A percentile compares a stretch with the other conserved stretches of the same genome.
Conservation (phyloP, 1,140 invertebrate genomes). For the Asobara japonica region DNA sequence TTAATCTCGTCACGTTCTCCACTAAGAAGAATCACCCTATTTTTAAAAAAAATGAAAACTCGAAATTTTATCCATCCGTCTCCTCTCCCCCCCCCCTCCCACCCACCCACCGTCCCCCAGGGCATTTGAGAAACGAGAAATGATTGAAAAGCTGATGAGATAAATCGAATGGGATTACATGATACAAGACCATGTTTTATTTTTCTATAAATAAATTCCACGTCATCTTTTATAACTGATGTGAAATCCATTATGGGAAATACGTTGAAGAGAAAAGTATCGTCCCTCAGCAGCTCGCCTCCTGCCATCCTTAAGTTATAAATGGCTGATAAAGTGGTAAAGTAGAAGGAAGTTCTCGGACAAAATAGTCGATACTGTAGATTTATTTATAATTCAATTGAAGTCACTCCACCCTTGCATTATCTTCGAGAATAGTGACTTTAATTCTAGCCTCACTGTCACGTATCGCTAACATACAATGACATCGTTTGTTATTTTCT, state of each 20-base stretch:
- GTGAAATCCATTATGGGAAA: background rate
- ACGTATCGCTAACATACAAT: background rate
- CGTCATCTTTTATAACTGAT: background rate
- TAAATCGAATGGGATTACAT: background rate
- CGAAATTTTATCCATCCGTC: too few species aligned
- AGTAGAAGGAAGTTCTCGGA: background rate
- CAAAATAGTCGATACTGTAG: background rate
- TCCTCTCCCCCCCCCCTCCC: too few species aligned
- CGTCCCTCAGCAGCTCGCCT: background rate
- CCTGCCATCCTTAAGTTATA: background rate
- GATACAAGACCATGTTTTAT: background rate
- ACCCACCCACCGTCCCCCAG: too few species aligned
- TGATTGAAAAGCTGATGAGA: too few species aligned
- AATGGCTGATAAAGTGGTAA: background rate
- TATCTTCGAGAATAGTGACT: background rate
- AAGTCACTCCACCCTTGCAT: background rate
- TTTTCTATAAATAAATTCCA: background rate
- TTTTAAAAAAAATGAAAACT: too few species aligned
- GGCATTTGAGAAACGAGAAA: too few species aligned
- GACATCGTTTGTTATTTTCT: background rate
- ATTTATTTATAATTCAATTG: slow-evolving; percentile 27
- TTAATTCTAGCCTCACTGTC: slow-evolving; percentile 3
- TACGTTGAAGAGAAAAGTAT: background rate
- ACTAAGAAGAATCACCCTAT: too few species aligned
- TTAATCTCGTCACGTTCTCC: too few species aligned